Base-by-base conservation (phyloP, 1,140 invertebrate species). In the Chymomyza costata region DNA sequence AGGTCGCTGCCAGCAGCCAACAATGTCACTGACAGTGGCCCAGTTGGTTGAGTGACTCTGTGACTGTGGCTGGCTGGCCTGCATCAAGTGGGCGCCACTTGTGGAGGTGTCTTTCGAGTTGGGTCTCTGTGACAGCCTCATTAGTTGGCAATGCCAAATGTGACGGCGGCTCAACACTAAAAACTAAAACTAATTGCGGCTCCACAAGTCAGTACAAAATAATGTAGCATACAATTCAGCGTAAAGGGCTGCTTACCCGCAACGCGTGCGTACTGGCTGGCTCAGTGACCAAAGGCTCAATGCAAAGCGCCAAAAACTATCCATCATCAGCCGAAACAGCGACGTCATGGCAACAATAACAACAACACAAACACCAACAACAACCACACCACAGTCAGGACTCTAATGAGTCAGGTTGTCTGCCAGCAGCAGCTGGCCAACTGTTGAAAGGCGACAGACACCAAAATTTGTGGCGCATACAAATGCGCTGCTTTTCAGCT, bases 271-370 rank as follows among this genome's bases (percentile, higher is more conserved):
- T 73, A 78, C 32, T 47, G 52, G 25, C 18, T 45, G 35, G 14
- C 54, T 46, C 15, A 71, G 44, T 51, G 71, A 69, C 52, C 61
- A 76, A 58, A 34, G 7, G 31, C 31, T 34, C 31, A 34, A 34
- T 11, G 13, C 31, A 11, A 69, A 76, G 45, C 70, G 71, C 39
- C 71, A 59, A 61, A 74, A 71, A 80, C 71, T 71, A 80, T 78
- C 71, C 71, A 78, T 78, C 63, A 71, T 65, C 63, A 32, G 17
- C 34, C 32, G 13, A 34, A 3, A 13, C 16, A 47, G 32, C 45
- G 16, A 11, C 34, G 8, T 35, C 31, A 47, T 21, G 2, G 16
- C 31, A 19, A 28, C 16, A 32, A 14, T 17, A 13, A 34, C 13
- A 28, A 28, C 25, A 28, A 28, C 5, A 28, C 5, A 5, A 28